Evolutionary conservation across 1,140 invertebrate genomes (phyloP).

Genomic region (Zaprionus lachaisei): DNA sequence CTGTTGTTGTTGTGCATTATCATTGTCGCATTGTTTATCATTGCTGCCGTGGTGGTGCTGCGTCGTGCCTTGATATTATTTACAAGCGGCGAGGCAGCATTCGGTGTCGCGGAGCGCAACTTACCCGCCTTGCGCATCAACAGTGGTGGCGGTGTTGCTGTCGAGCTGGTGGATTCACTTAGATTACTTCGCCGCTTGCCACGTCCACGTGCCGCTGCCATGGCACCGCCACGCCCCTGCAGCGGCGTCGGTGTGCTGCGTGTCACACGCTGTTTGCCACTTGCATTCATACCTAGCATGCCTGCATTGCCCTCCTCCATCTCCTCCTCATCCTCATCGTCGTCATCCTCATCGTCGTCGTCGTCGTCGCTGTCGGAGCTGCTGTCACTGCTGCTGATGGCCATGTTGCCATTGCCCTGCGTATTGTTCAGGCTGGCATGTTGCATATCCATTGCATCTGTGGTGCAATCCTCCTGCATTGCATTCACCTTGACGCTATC

Average conservation of each 20-base stretch:
- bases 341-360: conserved; percentile 36
- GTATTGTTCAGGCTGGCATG: conserved; percentile 51
- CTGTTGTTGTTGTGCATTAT: conserved; percentile 44
- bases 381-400: conserved; percentile 61
- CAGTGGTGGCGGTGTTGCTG: conserved; percentile 65
- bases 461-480: conserved; percentile 65
- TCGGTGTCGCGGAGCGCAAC: conserved; percentile 66
- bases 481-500: conserved; percentile 42
- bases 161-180: conserved; percentile 67
- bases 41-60: conserved; percentile 53
- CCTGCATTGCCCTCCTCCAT: conserved; percentile 8
- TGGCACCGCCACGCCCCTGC: conserved; percentile 37
- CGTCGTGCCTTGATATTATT: conserved; percentile 68
- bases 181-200: conserved; percentile 72
- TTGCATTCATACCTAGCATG: conserved; percentile 2
- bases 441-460: conserved; percentile 69
- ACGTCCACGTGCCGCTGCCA: conserved; percentile 48
- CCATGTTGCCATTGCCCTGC: conserved; percentile 68
- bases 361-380: conserved; percentile 59
- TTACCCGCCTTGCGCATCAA: conserved; percentile 53
- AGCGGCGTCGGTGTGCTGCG: conserved; percentile 68
- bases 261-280: conserved; percentile 48
- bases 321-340: conserved; percentile 44
- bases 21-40: conserved; percentile 39
- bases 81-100: conserved; percentile 58